A percentile compares a stretch with the other conserved stretches of the same genome.
Conservation (phyloP, 2,113 vertebrate species). For the Datnioides undecimradiatus region DNA sequence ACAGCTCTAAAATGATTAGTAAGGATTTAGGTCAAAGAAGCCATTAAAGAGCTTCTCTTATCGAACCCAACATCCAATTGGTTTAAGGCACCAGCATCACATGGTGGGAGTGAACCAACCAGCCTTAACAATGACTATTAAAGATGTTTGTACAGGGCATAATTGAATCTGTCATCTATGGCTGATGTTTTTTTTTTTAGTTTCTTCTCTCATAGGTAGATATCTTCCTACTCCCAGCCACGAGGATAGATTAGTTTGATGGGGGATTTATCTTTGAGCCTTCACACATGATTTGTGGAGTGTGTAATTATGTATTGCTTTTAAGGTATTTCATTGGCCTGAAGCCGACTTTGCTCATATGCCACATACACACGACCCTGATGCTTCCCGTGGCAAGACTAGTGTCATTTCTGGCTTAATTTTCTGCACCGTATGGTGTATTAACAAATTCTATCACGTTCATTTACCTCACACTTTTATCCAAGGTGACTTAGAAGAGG, state of each 20-base stretch:
- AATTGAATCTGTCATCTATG: slow-evolving; percentile 44
- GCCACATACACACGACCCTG: not conserved
- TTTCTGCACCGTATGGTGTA: not conserved
- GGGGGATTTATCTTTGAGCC: slow-evolving; percentile 30
- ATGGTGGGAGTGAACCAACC: slow-evolving; percentile 35
- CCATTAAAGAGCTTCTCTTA: slow-evolving; percentile 62
- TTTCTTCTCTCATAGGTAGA: slow-evolving; percentile 8
- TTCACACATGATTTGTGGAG: slow-evolving; percentile 53
- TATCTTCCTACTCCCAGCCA: not conserved
- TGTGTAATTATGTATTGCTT: slow-evolving; percentile 60
- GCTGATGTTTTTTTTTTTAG: not conserved
- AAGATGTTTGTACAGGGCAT: slow-evolving; percentile 13
- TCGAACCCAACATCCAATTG: slow-evolving; percentile 49
- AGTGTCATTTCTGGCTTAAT: not conserved
- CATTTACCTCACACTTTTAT: too few relatives aligned
- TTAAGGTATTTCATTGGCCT: slow-evolving; percentile 17
- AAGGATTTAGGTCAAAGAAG: slow-evolving; percentile 77
- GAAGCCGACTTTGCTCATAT: not conserved
- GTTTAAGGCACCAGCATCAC: slow-evolving; percentile 29
- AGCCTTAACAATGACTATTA: slow-evolving; percentile 27
- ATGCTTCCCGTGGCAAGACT: not conserved
- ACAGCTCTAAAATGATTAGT: slow-evolving; percentile 75
- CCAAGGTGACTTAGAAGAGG: too few relatives aligned
- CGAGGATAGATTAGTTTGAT: slow-evolving; percentile 37
- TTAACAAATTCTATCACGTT: not conserved